Evolutionary conservation across 2,888 invertebrate species (phyloP).

Genomic region (Noctua janthina): DNA sequence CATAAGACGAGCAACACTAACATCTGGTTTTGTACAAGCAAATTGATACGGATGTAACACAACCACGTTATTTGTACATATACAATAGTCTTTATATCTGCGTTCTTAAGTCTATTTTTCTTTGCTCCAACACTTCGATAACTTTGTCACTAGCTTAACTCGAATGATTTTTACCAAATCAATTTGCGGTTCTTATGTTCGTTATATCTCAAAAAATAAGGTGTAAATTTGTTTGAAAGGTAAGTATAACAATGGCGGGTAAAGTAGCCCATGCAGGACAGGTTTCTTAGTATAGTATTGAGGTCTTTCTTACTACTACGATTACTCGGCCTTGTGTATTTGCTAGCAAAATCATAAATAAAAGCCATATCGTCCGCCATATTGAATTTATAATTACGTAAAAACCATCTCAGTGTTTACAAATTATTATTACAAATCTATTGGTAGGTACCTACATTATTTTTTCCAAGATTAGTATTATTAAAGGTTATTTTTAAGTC

Average conservation of each 20-base stretch:
- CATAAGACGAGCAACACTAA: conserved; percentile 34
- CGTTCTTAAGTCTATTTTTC: accelerated
- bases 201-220: accelerated
- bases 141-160: conserved; percentile 13
- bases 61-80: conserved; percentile 4
- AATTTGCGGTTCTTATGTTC: conserved; percentile 22
- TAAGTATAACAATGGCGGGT: not conserved
- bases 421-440: conserved; percentile 2
- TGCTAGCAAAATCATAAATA: conserved; percentile 50
- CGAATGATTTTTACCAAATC: conserved; percentile 13
- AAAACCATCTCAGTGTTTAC: conserved; percentile 38
- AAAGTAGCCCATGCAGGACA: conserved; percentile 28
- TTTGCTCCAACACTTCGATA: not conserved
- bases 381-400: conserved; percentile 44
- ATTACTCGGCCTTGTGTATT: conserved; percentile 33
- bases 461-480: conserved; percentile 4
- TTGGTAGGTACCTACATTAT: not conserved
- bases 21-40: conserved; percentile 35
- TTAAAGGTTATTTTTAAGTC: not conserved
- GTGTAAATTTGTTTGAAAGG: conserved; percentile 2
- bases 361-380: conserved; percentile 24
- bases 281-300: conserved; percentile 54
- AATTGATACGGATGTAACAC: conserved; percentile 56
- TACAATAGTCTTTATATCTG: not conserved
- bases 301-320: conserved; percentile 49